These are phyloP conservation scores for Nomada hirtipes DNA, from an alignment of 2,888 invertebrate genomes.

Conservation along the genomic window DNA sequence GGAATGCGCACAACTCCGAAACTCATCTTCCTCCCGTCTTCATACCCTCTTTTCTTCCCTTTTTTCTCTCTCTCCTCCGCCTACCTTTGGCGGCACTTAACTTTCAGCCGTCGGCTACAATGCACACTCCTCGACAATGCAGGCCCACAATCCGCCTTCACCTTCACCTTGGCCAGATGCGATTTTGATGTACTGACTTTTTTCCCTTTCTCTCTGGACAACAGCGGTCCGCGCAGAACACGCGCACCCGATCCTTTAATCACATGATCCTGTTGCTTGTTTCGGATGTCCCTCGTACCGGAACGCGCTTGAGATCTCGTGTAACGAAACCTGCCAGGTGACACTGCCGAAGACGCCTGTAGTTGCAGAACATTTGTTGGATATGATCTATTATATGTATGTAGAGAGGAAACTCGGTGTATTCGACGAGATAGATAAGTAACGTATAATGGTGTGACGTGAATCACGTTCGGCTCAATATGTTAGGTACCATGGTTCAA, in stretches of 20 bases:
- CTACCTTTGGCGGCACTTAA: slow-evolving; percentile 77
- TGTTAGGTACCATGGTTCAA: too few species aligned
- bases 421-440: too few species aligned
- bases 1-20: slow-evolving; percentile 62
- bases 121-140: slow-evolving; percentile 72
- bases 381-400: too few species aligned
- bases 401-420: too few species aligned
- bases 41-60: slow-evolving; percentile 52
- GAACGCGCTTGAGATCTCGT: slow-evolving; percentile 4
- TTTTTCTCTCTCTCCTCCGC: slow-evolving; percentile 35
- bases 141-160: slow-evolving; percentile 71
- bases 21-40: slow-evolving; percentile 52
- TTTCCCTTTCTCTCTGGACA: slow-evolving; percentile 30
- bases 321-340: neutral
- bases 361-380: too few species aligned
- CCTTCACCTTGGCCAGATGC: slow-evolving; percentile 73
- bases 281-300: slow-evolving; percentile 7
- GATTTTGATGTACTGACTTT: slow-evolving; percentile 80
- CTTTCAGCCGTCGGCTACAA: slow-evolving; percentile 77
- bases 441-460: too few species aligned
- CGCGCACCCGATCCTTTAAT: slow-evolving; percentile 34
- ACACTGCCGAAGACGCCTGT: too few species aligned
- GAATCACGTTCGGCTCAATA: too few species aligned
- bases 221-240: neutral
- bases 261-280: neutral